Evolutionary conservation across 2,888 invertebrate species (phyloP), one percentile per base, ranked within the genome.

Genomic region (Julus scandinavius): DNA sequence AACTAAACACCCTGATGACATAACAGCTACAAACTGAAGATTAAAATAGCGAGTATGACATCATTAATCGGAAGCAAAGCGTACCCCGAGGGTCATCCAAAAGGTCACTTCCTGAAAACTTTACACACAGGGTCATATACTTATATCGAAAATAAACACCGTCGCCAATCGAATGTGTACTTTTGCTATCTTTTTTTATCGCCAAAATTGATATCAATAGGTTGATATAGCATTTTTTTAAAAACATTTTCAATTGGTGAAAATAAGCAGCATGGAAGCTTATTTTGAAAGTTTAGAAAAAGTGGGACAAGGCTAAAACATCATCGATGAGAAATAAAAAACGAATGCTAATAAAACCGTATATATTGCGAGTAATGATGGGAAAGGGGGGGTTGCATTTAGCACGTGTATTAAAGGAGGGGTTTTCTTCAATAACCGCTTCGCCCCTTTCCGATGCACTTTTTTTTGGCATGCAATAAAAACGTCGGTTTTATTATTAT

Each of bases 281-380:
- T 17, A 4, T 63, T 63, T 63, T n/a, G 63, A 63, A 63, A 63
- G 63, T 63, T 63, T 20, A 63, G 20, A 63, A 63, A 20, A 63
- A 20, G 63, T 63, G 63, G 63, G 63, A 63, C 63, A 63, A 63
- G 63, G 63, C 63, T 63, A 20, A 63, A 63, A 63, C 63, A 63
- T 63, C 63, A 63, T 63, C 63, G 63, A 63, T 63, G 63, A 63
- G 63, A 63, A 63, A 63, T 20, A 20, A 63, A 63, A 58, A 17
- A 63, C n/a, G 20, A 63, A 50, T 50, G 13, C 20, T 50, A 63
- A 63, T 63, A 63, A 63, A 63, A 63, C 17, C 4, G 63, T 15
- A 63, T 20, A 17, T 6, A 17, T 0, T 17, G 63, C 63, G 63
- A 7, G 63, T n/a, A n/a, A 63, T 63, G 20, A 63, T 17, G 63